Conservation (phyloP, 92 coral and sea anemone species). For the Desmophyllum pertusum region DNA sequence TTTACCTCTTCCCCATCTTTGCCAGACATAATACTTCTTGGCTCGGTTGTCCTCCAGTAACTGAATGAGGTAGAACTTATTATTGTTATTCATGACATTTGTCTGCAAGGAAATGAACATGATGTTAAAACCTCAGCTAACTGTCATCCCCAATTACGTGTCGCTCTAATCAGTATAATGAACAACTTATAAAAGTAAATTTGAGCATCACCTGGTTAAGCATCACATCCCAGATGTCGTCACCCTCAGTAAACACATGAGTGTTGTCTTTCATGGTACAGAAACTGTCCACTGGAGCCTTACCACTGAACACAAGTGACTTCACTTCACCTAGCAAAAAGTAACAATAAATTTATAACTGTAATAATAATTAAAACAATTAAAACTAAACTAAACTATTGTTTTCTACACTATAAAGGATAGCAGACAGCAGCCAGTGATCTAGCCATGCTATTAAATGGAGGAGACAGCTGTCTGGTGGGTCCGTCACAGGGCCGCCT, state of each 20-base stretch:
- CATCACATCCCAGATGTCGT: constrained; percentile 94
- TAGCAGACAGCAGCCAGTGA: no score
- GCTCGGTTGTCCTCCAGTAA: constrained; percentile 86
- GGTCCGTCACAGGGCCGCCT: no score
- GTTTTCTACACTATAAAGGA: no score
- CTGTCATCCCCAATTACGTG: no score
- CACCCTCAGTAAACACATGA: constrained; percentile 84
- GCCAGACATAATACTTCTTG: constrained; percentile 93
- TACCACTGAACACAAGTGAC: constrained; percentile 90
- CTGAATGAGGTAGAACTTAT: constrained; percentile 92
- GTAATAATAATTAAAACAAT: no score
- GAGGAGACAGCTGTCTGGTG: no score
- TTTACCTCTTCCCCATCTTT: constrained; percentile 98
- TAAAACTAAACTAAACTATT: no score
- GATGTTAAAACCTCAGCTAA: neutral
- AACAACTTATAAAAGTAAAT: neutral
- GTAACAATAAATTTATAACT: no score
- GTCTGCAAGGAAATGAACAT: constrained; percentile 57
- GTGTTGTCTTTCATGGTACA: constrained; percentile 85
- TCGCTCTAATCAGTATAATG: no score
- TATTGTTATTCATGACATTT: constrained; percentile 94
- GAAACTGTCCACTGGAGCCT: constrained; percentile 90
- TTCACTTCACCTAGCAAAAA: constrained; percentile 73
- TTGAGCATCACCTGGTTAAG: constrained; percentile 80
- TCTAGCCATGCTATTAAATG: no score